Conservation (phyloP, 2,113 vertebrate species). For the Anolis sagrei region DNA sequence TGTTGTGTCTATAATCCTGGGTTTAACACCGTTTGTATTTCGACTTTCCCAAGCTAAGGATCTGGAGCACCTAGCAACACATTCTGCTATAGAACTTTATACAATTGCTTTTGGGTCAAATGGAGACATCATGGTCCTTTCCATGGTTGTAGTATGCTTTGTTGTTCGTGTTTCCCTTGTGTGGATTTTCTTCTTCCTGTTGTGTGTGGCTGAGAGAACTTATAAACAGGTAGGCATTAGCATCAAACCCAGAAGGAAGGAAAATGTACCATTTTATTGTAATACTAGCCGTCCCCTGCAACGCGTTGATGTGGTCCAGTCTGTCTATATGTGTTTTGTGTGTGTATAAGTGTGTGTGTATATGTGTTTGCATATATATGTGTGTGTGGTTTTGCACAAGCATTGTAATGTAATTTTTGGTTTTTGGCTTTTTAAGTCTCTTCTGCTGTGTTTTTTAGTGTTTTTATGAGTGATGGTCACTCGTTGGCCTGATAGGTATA, state of each 20-base stretch:
- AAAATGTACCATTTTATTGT: constrained; percentile 17
- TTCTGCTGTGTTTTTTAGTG: too few species aligned
- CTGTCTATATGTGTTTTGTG: too few species aligned
- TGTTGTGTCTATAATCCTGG: constrained; percentile 87
- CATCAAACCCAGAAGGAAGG: constrained; percentile 8
- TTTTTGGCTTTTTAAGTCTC: too few species aligned
- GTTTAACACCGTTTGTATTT: constrained; percentile 91
- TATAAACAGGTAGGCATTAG: constrained; percentile 91
- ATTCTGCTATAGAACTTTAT: constrained; percentile 87
- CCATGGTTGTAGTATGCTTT: constrained; percentile 93
- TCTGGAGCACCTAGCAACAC: constrained; percentile 86
- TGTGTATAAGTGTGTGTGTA: too few species aligned
- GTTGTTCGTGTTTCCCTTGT: constrained; percentile 92
- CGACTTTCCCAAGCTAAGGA: constrained; percentile 92
- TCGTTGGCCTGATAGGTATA: too few species aligned
- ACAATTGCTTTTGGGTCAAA: constrained; percentile 87
- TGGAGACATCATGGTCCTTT: constrained; percentile 83
- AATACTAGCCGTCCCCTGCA: too few species aligned
- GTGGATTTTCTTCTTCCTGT: constrained; percentile 99
- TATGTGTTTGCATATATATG: too few species aligned
- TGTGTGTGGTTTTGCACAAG: too few species aligned
- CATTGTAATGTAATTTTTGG: too few species aligned
- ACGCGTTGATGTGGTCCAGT: too few species aligned
- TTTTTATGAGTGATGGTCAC: too few species aligned
- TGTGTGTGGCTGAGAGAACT: constrained; percentile 96